Evolutionary conservation across 2,797 vertebrate species (phyloP), one percentile per base, ranked within the genome.

Genomic region (Acanthurus lineatus): DNA sequence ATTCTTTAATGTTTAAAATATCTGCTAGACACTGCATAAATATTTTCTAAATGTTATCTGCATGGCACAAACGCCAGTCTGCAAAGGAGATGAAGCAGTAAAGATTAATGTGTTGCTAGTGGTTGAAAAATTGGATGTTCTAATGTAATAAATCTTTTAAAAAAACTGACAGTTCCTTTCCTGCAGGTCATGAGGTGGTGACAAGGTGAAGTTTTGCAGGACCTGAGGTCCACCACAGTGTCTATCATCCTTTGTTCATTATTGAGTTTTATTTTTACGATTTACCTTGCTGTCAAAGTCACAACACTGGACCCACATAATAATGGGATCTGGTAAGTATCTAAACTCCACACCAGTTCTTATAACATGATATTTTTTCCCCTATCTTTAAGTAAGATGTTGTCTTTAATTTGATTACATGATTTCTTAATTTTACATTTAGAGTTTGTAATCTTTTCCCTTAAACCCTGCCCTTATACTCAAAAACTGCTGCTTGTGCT

Each of bases 81-180:
- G 60, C 19, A 71, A 63, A 59, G 57, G 22, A 68, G 25, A 35
- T 44, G 20, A 54, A 66, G 54, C 48, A 20, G 44, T 58, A n/a
- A 72, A 78, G 83, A 86, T 87, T 65, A 79, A 87, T 84, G 74
- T 68, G 51, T 9, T 19, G 62, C 81, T 48, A 78, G 79, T 58
- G 59, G 65, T 56, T 73, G 54, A 80, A 81, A 88, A 72, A 79
- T 75, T 35, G 38, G 83, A 83, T 82, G 59, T 58, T 78, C 32
- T 15, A 2, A 53, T 47, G 77, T 76, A 60, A 87, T 88, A 83
- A 84, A 87, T 89, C 83, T 83, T 76, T 87, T 59, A 74, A 76
- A 76, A 6, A 42, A 61, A 60, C 47, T 85, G 88, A 86, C 86
- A 90, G 81, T 32, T 79, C 20, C 63, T 62, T 68, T 25, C 67